Conservation (phyloP, 2,888 invertebrate genomes). For the Ctena decussata region DNA sequence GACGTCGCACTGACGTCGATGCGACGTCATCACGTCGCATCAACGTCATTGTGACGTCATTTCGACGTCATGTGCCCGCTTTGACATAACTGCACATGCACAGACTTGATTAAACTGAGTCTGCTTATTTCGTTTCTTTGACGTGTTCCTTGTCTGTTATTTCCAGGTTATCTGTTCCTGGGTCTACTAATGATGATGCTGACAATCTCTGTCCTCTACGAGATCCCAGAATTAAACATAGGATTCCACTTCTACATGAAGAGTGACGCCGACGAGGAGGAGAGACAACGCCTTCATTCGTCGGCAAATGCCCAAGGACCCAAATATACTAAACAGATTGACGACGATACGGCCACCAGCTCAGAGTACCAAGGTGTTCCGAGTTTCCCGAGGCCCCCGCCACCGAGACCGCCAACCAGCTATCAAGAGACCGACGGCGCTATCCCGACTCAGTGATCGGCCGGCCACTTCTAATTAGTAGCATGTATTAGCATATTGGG, state of each 20-base stretch:
- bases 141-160: neutral
- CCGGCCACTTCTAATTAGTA: too few relatives aligned
- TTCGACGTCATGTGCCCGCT: too few relatives aligned
- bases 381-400: constrained; percentile 54
- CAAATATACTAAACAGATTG: constrained; percentile 81
- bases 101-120: too few relatives aligned
- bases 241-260: constrained; percentile 92
- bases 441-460: neutral
- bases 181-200: constrained; percentile 95
- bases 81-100: too few relatives aligned
- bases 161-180: constrained; percentile 92
- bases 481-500: too few relatives aligned
- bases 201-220: constrained; percentile 94
- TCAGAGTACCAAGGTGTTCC: constrained; percentile 65
- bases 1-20: too few relatives aligned
- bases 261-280: constrained; percentile 88
- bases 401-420: neutral
- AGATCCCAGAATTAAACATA: constrained; percentile 95
- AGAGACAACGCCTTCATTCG: constrained; percentile 68
- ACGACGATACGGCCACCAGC: constrained; percentile 54
- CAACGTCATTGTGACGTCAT: too few relatives aligned
- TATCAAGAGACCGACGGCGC: neutral
- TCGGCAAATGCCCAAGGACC: constrained; percentile 66
- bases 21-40: too few relatives aligned
- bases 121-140: too few relatives aligned